These are phyloP conservation scores for Calliphora vicina DNA, from an alignment of 1,140 invertebrate species.

Conservation along the genomic window DNA sequence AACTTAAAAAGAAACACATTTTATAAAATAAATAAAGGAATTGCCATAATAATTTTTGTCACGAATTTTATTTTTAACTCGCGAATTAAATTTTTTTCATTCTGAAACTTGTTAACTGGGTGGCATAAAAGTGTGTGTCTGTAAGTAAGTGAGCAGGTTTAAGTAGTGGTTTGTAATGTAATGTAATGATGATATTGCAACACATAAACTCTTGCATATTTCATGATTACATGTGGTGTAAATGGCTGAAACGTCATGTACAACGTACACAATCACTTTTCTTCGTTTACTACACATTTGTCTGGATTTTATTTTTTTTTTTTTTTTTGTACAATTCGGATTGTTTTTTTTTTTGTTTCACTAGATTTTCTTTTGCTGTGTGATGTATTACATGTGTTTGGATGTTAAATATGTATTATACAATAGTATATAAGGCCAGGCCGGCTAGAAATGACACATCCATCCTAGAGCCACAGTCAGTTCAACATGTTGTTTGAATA, in stretches of 20 bases:
- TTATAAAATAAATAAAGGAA: too few relatives aligned
- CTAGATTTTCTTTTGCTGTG: background rate
- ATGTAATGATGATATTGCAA: background rate
- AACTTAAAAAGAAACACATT: too few relatives aligned
- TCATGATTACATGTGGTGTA: constrained; percentile 30
- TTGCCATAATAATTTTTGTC: too few relatives aligned
- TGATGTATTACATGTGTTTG: constrained; percentile 5
- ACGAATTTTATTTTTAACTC: too few relatives aligned
- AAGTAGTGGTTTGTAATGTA: background rate
- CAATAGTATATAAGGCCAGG: background rate
- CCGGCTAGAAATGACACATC: background rate
- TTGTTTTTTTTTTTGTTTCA: too few relatives aligned
- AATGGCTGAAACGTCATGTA: constrained; percentile 24
- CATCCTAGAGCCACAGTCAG: too few relatives aligned
- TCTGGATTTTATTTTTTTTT: background rate
- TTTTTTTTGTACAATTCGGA: background rate
- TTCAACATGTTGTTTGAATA: background rate
- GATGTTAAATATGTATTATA: background rate
- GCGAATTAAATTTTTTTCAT: too few relatives aligned
- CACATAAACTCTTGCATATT: background rate
- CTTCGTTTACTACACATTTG: background rate
- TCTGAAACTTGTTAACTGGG: background rate
- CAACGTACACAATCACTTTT: background rate
- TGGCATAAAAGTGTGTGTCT: too few relatives aligned
- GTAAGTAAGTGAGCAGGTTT: background rate